Evolutionary conservation across 2,888 invertebrate genomes (phyloP), one percentile per base, ranked within the genome.

Genomic region (Chloroclysta siterata): DNA sequence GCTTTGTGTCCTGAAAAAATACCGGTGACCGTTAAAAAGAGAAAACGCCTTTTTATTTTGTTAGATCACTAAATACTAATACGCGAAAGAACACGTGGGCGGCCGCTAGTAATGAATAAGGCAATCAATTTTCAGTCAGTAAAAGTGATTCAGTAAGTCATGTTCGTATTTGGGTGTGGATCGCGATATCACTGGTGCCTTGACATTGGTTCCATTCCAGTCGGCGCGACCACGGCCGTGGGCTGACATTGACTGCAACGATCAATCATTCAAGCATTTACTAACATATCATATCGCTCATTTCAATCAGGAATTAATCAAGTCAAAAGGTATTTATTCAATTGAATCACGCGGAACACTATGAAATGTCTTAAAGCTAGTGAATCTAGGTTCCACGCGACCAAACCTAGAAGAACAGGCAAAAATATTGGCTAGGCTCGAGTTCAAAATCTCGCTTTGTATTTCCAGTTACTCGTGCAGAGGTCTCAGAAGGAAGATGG

Each of bases 401-500:
- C 22, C 22, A 22, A 22, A 22, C 22, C 22, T 22, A 22, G 22
- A 22, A 22, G 22, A 22, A 22, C 22, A 2, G 22, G 22, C 22
- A 22, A 22, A 1, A 22, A 22, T 1, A 1, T 22, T 22, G n/a
- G n/a, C n/a, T n/a, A n/a, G n/a, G n/a, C 22, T 3, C 22, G 1
- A 46, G 17, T 11, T 17, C 48, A 29, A 2, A n/a, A 52, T 11
- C 10, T 52, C 36, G 13, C 36, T n/a, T 39, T 53, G 41, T 78
- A 69, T 73, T 91, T 91, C 8, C 92, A 96, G 96, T 94, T 96
- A 74, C 87, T 97, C 65, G 94, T 94, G 6, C 95, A 96, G 74
- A 94, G 95, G 70, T 94, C 96, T 39, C 94, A 95, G 63, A 94
- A 95, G 67, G 95, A 96, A 81, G 96, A 95, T 82, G 95, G 95